Percentiles rank a stretch among this genome's conserved stretches.
These are phyloP conservation scores for Numida meleagris DNA, from an alignment of 2,113 vertebrate species.

Conservation along the genomic window DNA sequence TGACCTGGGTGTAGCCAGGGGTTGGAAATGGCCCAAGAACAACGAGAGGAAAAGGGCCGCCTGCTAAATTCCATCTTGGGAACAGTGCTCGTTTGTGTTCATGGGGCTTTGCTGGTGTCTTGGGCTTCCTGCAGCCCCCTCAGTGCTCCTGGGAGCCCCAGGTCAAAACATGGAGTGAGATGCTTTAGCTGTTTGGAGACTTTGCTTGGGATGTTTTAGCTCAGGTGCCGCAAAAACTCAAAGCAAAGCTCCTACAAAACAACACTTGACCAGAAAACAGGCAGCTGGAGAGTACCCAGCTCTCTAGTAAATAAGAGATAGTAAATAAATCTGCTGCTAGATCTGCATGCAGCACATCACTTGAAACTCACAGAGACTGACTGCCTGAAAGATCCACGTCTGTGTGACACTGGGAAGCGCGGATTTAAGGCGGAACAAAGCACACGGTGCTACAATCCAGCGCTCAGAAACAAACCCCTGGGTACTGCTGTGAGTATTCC, in stretches of 20 bases:
- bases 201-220: background rate
- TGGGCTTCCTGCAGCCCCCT: background rate
- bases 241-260: background rate
- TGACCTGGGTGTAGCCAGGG: too few species aligned
- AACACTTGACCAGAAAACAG: background rate
- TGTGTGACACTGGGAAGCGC: accelerated
- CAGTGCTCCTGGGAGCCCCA: background rate
- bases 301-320: background rate
- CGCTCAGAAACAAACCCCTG: background rate
- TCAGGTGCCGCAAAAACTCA: background rate
- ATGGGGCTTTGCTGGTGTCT: background rate
- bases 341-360: background rate
- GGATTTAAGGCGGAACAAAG: background rate
- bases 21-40: background rate
- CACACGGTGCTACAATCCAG: background rate
- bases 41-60: background rate
- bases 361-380: background rate
- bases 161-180: background rate
- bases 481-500: accelerated
- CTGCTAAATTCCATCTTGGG: background rate
- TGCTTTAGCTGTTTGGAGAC: background rate
- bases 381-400: background rate
- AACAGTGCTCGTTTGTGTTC: background rate
- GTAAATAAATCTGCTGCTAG: background rate
- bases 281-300: background rate